These are phyloP conservation scores for Tetragnatha montana DNA, from an alignment of 2,888 invertebrate species.

Conservation along the genomic window DNA sequence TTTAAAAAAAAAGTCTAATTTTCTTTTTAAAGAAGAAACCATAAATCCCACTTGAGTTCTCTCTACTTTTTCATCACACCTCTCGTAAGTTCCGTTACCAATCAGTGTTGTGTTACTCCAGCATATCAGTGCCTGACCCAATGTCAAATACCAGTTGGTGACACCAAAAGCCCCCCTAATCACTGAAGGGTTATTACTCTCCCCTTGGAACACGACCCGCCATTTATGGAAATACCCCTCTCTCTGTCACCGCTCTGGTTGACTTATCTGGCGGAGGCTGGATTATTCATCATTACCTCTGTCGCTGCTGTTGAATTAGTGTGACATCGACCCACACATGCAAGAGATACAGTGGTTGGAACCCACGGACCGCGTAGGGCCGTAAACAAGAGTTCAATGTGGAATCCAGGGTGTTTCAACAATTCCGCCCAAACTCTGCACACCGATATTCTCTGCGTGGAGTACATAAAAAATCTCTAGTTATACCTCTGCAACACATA, in stretches of 20 bases:
- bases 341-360: too few relatives aligned
- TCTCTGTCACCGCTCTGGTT: not conserved
- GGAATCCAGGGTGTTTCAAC: too few relatives aligned
- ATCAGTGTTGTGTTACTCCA: not conserved
- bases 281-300: conserved; percentile 17
- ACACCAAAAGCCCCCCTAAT: not conserved
- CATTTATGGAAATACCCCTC: conserved; percentile 15
- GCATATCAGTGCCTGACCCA: not conserved
- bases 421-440: too few relatives aligned
- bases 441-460: too few relatives aligned
- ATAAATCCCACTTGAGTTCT: not conserved
- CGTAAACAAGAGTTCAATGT: too few relatives aligned
- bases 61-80: not conserved
- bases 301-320: not conserved
- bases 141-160: not conserved
- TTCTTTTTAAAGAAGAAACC: not conserved
- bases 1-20: not conserved
- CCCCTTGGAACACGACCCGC: not conserved
- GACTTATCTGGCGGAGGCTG: not conserved
- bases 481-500: too few relatives aligned
- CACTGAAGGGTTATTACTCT: conserved; percentile 4
- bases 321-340: too few relatives aligned
- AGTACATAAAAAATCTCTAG: too few relatives aligned
- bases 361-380: too few relatives aligned
- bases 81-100: not conserved